phyloP scores from a whole-genome alignment of 53 echinoderm and acorn worm species.

The Astropecten irregularis region DNA sequence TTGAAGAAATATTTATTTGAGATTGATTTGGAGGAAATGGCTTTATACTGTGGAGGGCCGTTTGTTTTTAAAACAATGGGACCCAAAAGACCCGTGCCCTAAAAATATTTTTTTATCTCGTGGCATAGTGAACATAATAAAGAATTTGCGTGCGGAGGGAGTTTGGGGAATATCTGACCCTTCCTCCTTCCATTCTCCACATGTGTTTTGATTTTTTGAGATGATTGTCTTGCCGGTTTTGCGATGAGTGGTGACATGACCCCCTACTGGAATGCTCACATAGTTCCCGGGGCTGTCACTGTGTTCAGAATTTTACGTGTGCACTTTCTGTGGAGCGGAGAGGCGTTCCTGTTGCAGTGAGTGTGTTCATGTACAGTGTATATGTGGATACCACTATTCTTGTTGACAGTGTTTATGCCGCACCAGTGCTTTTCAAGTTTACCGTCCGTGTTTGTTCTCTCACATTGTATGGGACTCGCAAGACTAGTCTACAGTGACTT shows the following conservation, averaged over 20 bases:
- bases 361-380: background rate
- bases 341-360: background rate
- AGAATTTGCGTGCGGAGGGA: background rate
- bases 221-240: constrained; percentile 28
- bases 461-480: background rate
- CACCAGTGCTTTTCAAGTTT: background rate
- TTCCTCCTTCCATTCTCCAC: background rate
- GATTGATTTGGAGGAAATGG: too few species aligned
- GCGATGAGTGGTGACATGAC: constrained; percentile 33
- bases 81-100: too few species aligned
- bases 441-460: background rate
- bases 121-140: too few species aligned
- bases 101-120: too few species aligned
- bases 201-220: constrained; percentile 39
- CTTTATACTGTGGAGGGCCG: too few species aligned
- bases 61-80: too few species aligned
- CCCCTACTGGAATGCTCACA: constrained; percentile 4
- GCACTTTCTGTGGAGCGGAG: background rate
- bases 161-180: background rate
- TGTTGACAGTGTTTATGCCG: too few species aligned
- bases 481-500: background rate
- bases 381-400: too few species aligned
- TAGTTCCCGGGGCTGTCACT: background rate
- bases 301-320: background rate
- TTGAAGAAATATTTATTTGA: too few species aligned